Base-by-base conservation (phyloP, 2,113 vertebrate genomes). In the Atherinomorus stipes region DNA sequence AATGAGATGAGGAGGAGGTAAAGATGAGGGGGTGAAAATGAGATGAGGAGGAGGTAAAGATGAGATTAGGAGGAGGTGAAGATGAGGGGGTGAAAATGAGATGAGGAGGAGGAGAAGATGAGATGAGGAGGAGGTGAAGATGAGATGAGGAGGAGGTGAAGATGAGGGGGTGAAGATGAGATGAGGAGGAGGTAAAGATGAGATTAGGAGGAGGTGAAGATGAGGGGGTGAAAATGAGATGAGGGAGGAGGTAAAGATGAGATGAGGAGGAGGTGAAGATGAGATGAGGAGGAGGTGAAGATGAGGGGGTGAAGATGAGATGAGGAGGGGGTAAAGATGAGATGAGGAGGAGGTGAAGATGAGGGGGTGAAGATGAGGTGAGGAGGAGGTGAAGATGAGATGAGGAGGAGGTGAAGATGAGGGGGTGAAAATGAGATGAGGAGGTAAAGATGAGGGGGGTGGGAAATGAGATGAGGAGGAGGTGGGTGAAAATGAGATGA, bases 1-100 rank as follows among this genome's bases (percentile, higher is more conserved):
- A 56, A 1, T 8, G 56, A 58, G 65, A 70, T 65, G 52, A 68
- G 31, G 87, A 78, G 19, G 34, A 15, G 21, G 64, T n/a, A 28
- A 77, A 60, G 62, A 79, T 34, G 37, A 53, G 52, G 21, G 71
- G 62, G 57, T 59, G 8, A 40, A 15, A 16, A 1, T 8, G 56
- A 58, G 65, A 70, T 65, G 52, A 68, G 31, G 87, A 78, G 19
- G 34, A 15, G 21, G 64, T 28, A 77, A 60, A n/a, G n/a, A n/a
- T n/a, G n/a, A n/a, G n/a, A n/a, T n/a, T n/a, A n/a, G n/a, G 62
- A 79, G 26, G 37, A 53, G 52, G 21, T 71, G 62, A 52, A 59
- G 8, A 40, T 15, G 19, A 42, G 16, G 16, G 0, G 12, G 15
- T 50, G n/a, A n/a, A n/a, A n/a, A 1, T 8, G 56, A 58, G 65